Base-by-base conservation (phyloP, 2,113 vertebrate genomes). In the Paradoxurus hermaphroditus region DNA sequence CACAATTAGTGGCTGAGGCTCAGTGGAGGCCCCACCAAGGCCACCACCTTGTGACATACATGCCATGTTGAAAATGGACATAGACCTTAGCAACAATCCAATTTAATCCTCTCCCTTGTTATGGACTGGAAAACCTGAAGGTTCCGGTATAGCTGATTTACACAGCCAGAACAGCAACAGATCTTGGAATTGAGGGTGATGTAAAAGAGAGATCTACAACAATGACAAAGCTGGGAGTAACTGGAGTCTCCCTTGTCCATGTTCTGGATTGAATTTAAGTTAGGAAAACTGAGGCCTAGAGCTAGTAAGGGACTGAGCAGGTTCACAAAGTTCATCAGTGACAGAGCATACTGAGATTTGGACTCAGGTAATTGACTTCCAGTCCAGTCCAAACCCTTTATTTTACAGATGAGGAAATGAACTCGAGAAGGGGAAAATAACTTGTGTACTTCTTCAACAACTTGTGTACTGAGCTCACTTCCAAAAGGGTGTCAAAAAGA, bases 21-120 rank as follows among this genome's bases (percentile, higher is more conserved):
- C 81, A 85, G 12, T 62, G 12, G 75, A 86, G 56, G 49, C 29
- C 75, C 82, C 36, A 12, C 3, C 56, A 95, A 96, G 36, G 56
- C 63, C 27, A 90, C 44, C 68, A 95, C 34, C 41, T 93, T 91
- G 36, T 73, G 75, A 90, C 51, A 97, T 92, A 77, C 18, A 67
- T 95, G 59, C 21, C 73, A 63, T 81, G 53, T 36, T 93, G 85
- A 75, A 97, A 97, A 95, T n/a, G 46, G 39, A 36, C 72, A 96
- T 95, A 94, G 39, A 96, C 59, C n/a, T 96, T 92, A 86, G 31
- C 44, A 92, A 67, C 39, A 95, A 87, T 83, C 7, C 11, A 86
- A 3, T 83, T 44, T 36, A 77, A 78, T 56, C 49, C 7, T 86
- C 63, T 72, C 49, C 49, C n/a, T 90, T 68, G 16, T 83, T 94